Conservation (phyloP, 2,888 invertebrate genomes). For the Pterobdella sp. region DNA sequence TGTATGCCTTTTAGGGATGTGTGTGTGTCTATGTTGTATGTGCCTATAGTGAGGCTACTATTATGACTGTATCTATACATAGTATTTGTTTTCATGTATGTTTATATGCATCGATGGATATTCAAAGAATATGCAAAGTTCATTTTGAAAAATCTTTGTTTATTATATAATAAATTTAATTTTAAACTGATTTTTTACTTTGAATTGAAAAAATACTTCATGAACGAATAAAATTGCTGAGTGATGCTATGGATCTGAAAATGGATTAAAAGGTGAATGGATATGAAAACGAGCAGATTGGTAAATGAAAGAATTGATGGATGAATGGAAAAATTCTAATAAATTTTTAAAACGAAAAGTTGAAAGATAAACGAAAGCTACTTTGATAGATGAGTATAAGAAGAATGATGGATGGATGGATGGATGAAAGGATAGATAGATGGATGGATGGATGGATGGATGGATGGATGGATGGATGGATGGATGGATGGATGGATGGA, state of each 20-base stretch:
- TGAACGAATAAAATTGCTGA: too few species aligned
- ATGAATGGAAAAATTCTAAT: not conserved
- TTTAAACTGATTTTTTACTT: too few species aligned
- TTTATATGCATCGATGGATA: too few species aligned
- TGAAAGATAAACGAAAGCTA: not conserved
- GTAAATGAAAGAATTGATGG: not conserved
- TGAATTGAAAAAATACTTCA: too few species aligned
- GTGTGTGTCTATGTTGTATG: too few species aligned
- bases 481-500: not conserved
- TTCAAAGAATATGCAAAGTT: too few species aligned
- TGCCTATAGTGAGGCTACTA: too few species aligned
- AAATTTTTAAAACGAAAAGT: not conserved
- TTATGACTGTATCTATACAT: too few species aligned
- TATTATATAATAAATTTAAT: too few species aligned
- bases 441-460: not conserved
- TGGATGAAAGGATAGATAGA: not conserved
- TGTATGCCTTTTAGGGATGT: too few species aligned
- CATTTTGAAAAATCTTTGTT: too few species aligned
- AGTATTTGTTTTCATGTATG: too few species aligned
- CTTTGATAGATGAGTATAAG: not conserved
- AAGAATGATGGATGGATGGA: not conserved
- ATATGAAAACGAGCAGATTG: not conserved
- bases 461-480: not conserved
- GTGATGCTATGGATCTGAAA: not conserved
- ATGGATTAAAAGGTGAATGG: not conserved